Evolutionary conservation across 2,888 invertebrate species (phyloP).

Genomic region (Creontiades dilutus): DNA sequence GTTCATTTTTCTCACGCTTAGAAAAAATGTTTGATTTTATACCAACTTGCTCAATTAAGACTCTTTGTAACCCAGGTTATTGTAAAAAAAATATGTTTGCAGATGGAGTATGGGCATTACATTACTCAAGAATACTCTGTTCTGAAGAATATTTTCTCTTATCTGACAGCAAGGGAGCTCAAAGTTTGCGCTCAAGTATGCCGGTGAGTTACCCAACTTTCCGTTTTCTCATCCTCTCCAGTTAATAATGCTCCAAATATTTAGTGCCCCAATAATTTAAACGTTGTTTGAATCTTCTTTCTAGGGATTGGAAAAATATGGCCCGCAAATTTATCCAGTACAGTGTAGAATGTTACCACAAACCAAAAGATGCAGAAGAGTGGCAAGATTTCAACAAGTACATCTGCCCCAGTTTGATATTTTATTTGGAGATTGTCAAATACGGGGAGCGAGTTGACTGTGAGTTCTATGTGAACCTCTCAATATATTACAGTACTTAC

Average conservation of each 20-base stretch:
- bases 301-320: slow-evolving; percentile 66
- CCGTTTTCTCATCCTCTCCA: not conserved
- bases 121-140: slow-evolving; percentile 62
- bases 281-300: not conserved
- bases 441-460: not conserved
- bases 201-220: not conserved
- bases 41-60: no score
- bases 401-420: slow-evolving; percentile 42
- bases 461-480: not conserved
- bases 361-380: not conserved
- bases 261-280: not conserved
- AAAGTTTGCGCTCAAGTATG: slow-evolving; percentile 52
- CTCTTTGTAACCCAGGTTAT: no score
- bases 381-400: slow-evolving; percentile 56
- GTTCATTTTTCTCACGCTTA: no score
- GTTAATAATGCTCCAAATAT: not conserved
- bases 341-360: slow-evolving; percentile 48
- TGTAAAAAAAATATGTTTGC: not conserved
- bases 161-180: slow-evolving; percentile 49
- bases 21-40: no score
- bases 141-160: slow-evolving; percentile 60
- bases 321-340: slow-evolving; percentile 56
- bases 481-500: no score
- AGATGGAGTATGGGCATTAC: slow-evolving; percentile 61
- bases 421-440: slow-evolving; percentile 43